Evolutionary conservation across 2,888 invertebrate species (phyloP), one percentile per base, ranked within the genome.

Genomic region (Drosophila neotestacea): DNA sequence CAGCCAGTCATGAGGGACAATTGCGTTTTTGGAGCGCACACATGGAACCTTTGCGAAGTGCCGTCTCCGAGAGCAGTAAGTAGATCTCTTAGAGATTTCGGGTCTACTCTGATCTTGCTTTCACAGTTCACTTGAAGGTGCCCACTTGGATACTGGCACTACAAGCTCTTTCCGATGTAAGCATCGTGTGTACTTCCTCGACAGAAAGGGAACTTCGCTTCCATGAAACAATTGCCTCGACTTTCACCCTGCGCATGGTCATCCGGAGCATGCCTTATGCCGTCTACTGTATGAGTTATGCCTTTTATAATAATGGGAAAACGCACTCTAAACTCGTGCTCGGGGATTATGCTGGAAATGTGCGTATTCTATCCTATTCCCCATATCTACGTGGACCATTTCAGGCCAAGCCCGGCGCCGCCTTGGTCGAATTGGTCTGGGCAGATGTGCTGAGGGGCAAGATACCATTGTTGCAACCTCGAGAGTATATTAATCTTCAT

Each of bases 21-120:
- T 94, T 97, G 77, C 96, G 96, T 90, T 95, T 96, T 92, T 97
- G 97, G 97, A 94, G 95, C 0, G 91, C 95, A 13, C 95, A 95
- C 81, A 94, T 96, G 93, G 93, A 94, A n/a, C 93, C 94, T 55
- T 93, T 95, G 76, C 93, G 95, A 62, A 94, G 94, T 10, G 95
- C 94, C 0, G 93, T 93, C 79, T 95, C 96, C 0, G 93, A 94
- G 34, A 95, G 95, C 85, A 94, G 96, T 94, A 91, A 94, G 94
- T 81, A 59, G 32, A 50, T 13, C 7, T 13, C n/a, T n/a, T n/a
- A 2, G 5, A 7, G 11, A 4, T 9, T 10, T 27, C 7, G 1
- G 7, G 16, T n/a, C 9, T 7, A 16, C 11, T 48, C 4, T 42
- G 39, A 72, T 13, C 13, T 6, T 13, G 16, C 11, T 7, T 34